phyloP scores from a whole-genome alignment of 2,888 invertebrate genomes.

The Lasioglossum vierecki region DNA sequence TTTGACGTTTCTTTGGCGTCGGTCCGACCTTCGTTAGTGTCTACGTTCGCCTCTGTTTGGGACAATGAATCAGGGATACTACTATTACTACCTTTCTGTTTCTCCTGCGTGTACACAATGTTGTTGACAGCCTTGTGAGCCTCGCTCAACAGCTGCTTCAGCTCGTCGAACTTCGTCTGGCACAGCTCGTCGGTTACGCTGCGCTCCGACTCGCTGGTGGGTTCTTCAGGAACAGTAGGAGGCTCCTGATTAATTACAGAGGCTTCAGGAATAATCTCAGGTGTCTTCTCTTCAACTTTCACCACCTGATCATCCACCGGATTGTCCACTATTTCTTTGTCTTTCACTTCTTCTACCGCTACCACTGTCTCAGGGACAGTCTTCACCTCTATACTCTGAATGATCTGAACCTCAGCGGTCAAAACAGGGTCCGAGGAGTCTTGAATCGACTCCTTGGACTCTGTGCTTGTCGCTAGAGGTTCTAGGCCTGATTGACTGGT shows the following conservation, averaged over 20 bases:
- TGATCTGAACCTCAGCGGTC: slow-evolving; percentile 39
- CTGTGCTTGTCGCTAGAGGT: background rate
- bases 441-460: slow-evolving; percentile 6
- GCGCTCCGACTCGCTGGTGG: slow-evolving; percentile 11
- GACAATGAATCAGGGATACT: slow-evolving; percentile 13
- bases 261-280: background rate
- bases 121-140: slow-evolving; percentile 76
- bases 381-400: slow-evolving; percentile 49
- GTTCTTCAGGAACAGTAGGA: background rate
- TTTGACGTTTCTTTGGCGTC: background rate
- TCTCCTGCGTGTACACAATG: slow-evolving; percentile 74
- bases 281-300: background rate
- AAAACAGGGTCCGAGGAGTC: slow-evolving; percentile 13
- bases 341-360: background rate
- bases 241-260: background rate
- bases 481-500: slow-evolving; percentile 58
- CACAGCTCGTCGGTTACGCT: slow-evolving; percentile 71
- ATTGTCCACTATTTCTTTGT: background rate
- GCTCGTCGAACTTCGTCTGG: slow-evolving; percentile 76
- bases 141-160: slow-evolving; percentile 75
- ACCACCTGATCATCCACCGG: background rate
- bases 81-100: background rate
- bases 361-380: slow-evolving; percentile 15
- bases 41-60: background rate
- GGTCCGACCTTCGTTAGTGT: background rate